Conservation (phyloP, 2,888 invertebrate genomes). For the Zygothrica quintamaculata region DNA sequence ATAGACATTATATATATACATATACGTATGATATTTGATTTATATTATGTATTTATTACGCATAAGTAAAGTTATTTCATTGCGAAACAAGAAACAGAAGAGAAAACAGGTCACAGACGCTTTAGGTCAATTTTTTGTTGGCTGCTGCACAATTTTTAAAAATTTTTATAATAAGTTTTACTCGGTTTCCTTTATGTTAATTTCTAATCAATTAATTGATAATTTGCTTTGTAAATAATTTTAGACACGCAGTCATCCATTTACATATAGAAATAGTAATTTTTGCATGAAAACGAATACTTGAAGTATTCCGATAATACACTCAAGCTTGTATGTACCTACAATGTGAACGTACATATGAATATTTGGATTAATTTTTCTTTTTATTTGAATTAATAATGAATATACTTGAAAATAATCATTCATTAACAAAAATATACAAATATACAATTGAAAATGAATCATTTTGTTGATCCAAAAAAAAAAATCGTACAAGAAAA, state of each 20-base stretch:
- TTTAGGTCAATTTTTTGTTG: conserved; percentile 55
- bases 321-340: not conserved
- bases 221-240: conserved; percentile 29
- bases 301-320: not conserved
- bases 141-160: conserved; percentile 45
- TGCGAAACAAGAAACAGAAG: too few relatives aligned
- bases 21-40: conserved; percentile 30
- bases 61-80: not conserved
- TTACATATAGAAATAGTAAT: conserved; percentile 13
- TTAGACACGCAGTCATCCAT: conserved; percentile 5
- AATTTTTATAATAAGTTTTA: conserved; percentile 27
- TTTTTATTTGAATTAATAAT: conserved; percentile 5
- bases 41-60: too few relatives aligned
- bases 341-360: not conserved
- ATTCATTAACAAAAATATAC: conserved; percentile 34
- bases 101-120: conserved; percentile 37
- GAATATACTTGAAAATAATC: conserved; percentile 13
- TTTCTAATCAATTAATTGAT: conserved; percentile 9
- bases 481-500: conserved; percentile 1
- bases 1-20: not conserved
- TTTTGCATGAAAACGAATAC: not conserved
- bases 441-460: conserved; percentile 25
- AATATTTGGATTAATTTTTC: too few relatives aligned
- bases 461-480: conserved; percentile 21
- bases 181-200: conserved; percentile 25